Base-by-base conservation (phyloP, 2,888 invertebrate species). In the Leptinotarsa tumamoca region DNA sequence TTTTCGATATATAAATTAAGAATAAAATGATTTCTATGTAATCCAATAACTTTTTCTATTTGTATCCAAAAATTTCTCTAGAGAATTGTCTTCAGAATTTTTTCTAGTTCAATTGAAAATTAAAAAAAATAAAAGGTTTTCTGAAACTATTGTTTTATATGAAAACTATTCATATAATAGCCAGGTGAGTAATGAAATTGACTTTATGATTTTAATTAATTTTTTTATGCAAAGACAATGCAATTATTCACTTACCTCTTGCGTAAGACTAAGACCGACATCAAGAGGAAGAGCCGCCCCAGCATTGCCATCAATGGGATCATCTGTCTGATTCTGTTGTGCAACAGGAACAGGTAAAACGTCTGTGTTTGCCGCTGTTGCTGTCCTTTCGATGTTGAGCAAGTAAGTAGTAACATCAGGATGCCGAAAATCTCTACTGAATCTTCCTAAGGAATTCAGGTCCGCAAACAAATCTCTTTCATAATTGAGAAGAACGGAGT, bases 381-480 rank as follows among this genome's bases (percentile, higher is more conserved):
- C 82, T 74, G 83, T 83, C 75, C 87, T 81, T 75, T 91, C 90
- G 14, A 93, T 89, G 85, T 93, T 93, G 73, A 93, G 86, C 78
- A 93, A 87, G 85, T 93, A 93, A 4, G 93, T 92, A 73, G 89
- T 92, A 81, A 90, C 91, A 86, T 90, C 88, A 54, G 86, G 86
- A 82, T 90, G 90, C 84, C 90, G 85, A 80, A 87, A 85, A 80
- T 89, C 89, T 87, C 90, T 88, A 81, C 91, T 90, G 84, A 92
- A 92, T 79, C 92, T 87, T 4, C 94, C 94, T 67, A 95, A 88
- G 4, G 94, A 92, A 86, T 94, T 94, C 70, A 95, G 87, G 84
- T 94, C 94, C 84, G 92, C 94, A 86, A 94, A 95, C 81, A 93
- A 89, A 86, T 92, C 92, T 83, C 94, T 90, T 87, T 94, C 94